Evolutionary conservation across 2,888 invertebrate species (phyloP).

Genomic region (Synanthedon vespiformis): DNA sequence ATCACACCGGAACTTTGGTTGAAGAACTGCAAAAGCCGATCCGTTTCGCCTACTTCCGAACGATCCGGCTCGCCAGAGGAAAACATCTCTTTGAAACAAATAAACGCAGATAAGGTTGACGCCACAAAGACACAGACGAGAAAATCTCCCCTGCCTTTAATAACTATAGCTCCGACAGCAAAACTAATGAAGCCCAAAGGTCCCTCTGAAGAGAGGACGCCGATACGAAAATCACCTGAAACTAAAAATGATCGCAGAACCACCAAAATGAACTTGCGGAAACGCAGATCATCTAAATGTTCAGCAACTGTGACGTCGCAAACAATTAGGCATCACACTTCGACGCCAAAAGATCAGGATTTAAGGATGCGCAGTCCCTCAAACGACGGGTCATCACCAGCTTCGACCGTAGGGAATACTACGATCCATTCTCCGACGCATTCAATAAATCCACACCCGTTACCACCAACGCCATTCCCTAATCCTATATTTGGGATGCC

Average conservation of each 20-base stretch:
- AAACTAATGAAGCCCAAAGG: conserved; percentile 71
- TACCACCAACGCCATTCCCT: conserved; percentile 38
- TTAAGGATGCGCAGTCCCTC: conserved; percentile 54
- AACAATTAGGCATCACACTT: conserved; percentile 36
- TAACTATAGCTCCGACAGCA: conserved; percentile 75
- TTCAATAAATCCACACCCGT: conserved; percentile 31
- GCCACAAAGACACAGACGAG: conserved; percentile 26
- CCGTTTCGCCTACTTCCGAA: conserved; percentile 71
- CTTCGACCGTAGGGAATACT: conserved; percentile 37
- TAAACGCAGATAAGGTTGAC: conserved; percentile 31
- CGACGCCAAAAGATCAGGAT: conserved; percentile 60
- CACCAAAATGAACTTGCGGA: conserved; percentile 58
- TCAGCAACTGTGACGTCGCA: conserved; percentile 58
- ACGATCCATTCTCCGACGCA: conserved; percentile 55
- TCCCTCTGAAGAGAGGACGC: conserved; percentile 37
- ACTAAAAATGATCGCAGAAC: conserved; percentile 46
- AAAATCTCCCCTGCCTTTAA: conserved; percentile 72
- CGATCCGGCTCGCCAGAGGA: conserved; percentile 68
- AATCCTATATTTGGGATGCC: conserved; percentile 55
- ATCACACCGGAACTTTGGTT: conserved; percentile 95
- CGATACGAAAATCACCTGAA: conserved; percentile 51
- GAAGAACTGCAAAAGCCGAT: conserved; percentile 79
- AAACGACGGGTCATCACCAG: conserved; percentile 45
- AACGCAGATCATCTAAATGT: conserved; percentile 54
- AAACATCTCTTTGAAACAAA: conserved; percentile 23